These are phyloP conservation scores for Brienomyrus brachyistius DNA, from an alignment of 2,113 vertebrate species.

Conservation along the genomic window DNA sequence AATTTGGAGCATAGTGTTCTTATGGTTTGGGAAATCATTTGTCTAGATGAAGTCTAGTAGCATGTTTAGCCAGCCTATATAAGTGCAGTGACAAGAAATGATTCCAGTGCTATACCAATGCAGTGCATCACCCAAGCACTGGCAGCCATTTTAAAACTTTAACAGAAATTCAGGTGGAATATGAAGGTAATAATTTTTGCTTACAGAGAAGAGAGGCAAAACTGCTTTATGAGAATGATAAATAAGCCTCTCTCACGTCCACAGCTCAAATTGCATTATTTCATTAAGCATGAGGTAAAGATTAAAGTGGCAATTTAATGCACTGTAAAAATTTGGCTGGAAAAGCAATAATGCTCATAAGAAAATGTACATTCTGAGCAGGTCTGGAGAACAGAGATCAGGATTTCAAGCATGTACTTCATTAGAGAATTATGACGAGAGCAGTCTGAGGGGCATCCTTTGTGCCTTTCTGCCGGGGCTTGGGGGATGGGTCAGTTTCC, in stretches of 20 bases:
- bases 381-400: not conserved
- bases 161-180: conserved; percentile 5
- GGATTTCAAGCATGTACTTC: conserved; percentile 5
- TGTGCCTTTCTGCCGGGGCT: not conserved
- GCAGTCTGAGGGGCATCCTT: not conserved
- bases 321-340: conserved; percentile 2
- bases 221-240: not conserved
- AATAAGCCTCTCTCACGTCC: not conserved
- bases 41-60: not conserved
- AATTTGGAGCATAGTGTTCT: not conserved
- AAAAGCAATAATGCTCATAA: not conserved
- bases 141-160: not conserved
- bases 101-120: not conserved
- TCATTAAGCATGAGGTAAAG: conserved; percentile 10
- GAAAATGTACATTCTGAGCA: not conserved
- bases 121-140: not conserved
- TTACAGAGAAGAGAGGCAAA: not conserved
- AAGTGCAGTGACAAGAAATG: not conserved
- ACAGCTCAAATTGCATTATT: not conserved
- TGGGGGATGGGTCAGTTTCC: not conserved
- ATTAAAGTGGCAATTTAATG: conserved; percentile 7
- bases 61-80: not conserved
- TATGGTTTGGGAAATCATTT: not conserved
- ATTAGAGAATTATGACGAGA: not conserved
- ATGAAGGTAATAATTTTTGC: not conserved